Evolutionary conservation across 1,140 invertebrate species (phyloP), one percentile per base, ranked within the genome.

Genomic region (Drosophila takahashii): DNA sequence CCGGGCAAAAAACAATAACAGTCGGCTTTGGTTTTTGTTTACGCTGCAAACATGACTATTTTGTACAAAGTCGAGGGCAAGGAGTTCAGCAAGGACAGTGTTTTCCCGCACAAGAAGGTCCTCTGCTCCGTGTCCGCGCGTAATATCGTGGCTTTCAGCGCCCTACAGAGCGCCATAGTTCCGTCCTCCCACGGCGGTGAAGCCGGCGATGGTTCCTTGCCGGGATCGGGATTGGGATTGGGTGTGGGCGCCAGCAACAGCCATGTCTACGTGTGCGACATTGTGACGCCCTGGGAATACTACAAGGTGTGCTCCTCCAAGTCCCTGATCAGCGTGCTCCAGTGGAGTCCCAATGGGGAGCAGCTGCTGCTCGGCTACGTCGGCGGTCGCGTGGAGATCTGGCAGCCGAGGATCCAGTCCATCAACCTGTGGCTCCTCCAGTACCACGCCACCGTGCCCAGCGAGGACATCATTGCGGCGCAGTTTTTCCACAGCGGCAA

Each of bases 401-500:
- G 95, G 93, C 94, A 94, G 65, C 95, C 96, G 60, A 95, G 95
- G 79, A 96, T 97, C 66, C 95, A 96, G 90, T 92, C 97, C 27
- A 92, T 98, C 1, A 97, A 97, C 91, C 95, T 96, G n/a, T 98
- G 97, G 96, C 92, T 90, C 0, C 93, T 94, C 50, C 74, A 93
- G 0, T 93, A 93, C 53, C 90, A 81, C 54, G 93, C 92, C 26
- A 92, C 69, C 44, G 93, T 94, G 66, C 92, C 93, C 92, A 96
- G 96, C 15, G 97, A 98, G 93, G 95, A 96, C 72, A 96, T 98
- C 79, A 94, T 97, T 41, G 94, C 95, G 42, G 95, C 95, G 2
- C 94, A 94, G 18, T 98, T 97, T 93, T 98, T 97, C 92, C 96
- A 97, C 92, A 96, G 96, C 90, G 97, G 97, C 0, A 95, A 96